phyloP scores from a whole-genome alignment of 2,797 vertebrate genomes.

The Oreochromis grahami region DNA sequence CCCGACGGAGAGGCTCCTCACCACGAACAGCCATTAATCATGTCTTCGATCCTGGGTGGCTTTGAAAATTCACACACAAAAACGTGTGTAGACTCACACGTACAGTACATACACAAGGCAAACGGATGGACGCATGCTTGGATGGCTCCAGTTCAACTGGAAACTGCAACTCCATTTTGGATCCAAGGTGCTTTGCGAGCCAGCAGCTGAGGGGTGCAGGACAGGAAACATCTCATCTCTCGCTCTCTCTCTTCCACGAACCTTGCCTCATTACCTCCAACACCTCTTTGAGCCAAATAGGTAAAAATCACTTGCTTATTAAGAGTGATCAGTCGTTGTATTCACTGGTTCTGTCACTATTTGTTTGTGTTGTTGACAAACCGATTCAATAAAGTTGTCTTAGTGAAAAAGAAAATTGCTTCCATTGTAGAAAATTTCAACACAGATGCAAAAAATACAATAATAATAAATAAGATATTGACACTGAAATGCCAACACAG shows the following conservation, averaged over 20 bases:
- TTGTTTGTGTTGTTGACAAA: conserved; percentile 6
- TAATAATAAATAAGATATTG: neutral
- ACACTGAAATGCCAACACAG: neutral
- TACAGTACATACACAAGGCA: neutral
- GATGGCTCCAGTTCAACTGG: conserved; percentile 72
- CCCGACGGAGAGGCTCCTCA: conserved; percentile 63
- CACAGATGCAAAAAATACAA: neutral
- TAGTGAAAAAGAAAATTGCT: neutral
- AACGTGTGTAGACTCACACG: neutral
- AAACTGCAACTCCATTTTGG: conserved; percentile 50
- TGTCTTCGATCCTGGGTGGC: conserved; percentile 64
- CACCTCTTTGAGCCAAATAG: conserved; percentile 45
- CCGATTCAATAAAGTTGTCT: neutral
- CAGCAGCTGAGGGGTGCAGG: conserved; percentile 58
- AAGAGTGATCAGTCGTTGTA: conserved; percentile 10
- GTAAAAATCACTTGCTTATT: conserved; percentile 25
- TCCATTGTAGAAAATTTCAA: neutral
- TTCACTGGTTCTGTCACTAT: neutral
- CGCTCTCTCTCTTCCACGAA: conserved; percentile 30
- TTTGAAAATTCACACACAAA: conserved; percentile 27
- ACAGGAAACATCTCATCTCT: conserved; percentile 56
- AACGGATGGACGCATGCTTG: conserved; percentile 36
- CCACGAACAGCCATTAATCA: conserved; percentile 73
- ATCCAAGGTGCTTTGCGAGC: conserved; percentile 63
- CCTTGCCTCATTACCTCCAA: conserved; percentile 51